Evolutionary conservation across 2,888 invertebrate species (phyloP).

Genomic region (Sphaeridia pumilis): DNA sequence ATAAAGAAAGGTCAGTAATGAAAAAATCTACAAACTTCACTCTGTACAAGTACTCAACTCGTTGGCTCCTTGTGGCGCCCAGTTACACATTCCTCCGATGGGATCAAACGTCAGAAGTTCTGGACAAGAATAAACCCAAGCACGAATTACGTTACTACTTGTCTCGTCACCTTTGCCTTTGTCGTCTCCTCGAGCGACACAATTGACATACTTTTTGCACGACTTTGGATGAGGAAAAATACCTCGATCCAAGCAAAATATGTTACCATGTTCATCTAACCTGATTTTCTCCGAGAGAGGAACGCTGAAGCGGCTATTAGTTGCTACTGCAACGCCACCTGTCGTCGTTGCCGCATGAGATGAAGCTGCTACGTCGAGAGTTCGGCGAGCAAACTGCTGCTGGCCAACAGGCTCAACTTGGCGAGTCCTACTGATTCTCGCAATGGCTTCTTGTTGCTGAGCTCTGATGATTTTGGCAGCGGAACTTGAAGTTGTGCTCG

Average conservation of each 20-base stretch:
- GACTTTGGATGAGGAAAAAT: slow-evolving; percentile 83
- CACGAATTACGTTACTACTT: slow-evolving; percentile 45
- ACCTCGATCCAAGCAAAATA: slow-evolving; percentile 77
- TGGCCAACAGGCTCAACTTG: slow-evolving; percentile 5
- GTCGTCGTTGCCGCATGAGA: neutral
- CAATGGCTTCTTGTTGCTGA: neutral
- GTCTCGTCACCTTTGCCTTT: slow-evolving; percentile 42
- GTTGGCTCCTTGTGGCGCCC: slow-evolving; percentile 41
- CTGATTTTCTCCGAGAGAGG: slow-evolving; percentile 43
- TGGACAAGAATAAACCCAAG: slow-evolving; percentile 83
- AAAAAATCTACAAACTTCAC: too few relatives aligned
- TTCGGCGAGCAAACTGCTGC: slow-evolving; percentile 26
- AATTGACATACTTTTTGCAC: slow-evolving; percentile 83
- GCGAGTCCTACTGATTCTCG: neutral
- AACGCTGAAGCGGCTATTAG: slow-evolving; percentile 10
- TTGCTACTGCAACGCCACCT: neutral
- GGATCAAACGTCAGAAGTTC: slow-evolving; percentile 76
- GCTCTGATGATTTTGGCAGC: neutral
- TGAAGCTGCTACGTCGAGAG: slow-evolving; percentile 16
- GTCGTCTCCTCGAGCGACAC: slow-evolving; percentile 63
- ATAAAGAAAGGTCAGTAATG: too few relatives aligned
- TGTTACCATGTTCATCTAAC: slow-evolving; percentile 53
- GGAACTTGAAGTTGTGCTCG: slow-evolving; percentile 1
- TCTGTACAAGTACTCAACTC: slow-evolving; percentile 10
- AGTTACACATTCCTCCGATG: slow-evolving; percentile 80